Evolutionary conservation across 2,113 vertebrate species (phyloP).

Genomic region (Hippocampus abdominalis): DNA sequence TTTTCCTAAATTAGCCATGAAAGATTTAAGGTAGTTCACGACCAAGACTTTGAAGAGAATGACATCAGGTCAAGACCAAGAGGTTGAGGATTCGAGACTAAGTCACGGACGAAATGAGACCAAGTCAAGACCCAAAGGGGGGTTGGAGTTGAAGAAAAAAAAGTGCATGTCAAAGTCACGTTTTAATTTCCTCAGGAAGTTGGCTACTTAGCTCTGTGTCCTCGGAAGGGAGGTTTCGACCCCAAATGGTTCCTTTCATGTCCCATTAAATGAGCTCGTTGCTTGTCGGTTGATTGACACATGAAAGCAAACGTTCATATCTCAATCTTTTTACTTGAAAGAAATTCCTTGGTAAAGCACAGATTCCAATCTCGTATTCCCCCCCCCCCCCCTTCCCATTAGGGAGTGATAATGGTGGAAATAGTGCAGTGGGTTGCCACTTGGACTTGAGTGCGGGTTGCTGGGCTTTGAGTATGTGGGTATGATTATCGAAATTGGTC

Average conservation of each 20-base stretch:
- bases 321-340: conserved; percentile 1
- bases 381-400: neutral
- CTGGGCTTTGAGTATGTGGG: neutral
- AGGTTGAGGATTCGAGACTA: no score
- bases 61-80: no score
- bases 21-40: no score
- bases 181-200: neutral
- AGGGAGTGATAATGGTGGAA: neutral
- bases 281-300: neutral
- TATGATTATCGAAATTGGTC: neutral
- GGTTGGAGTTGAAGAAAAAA: neutral
- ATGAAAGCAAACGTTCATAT: conserved; percentile 5
- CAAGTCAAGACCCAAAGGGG: no score
- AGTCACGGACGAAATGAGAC: no score
- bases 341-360: conserved; percentile 4
- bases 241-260: neutral
- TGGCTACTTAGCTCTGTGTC: neutral
- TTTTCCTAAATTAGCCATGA: no score
- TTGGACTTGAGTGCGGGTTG: neutral
- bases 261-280: neutral
- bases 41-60: no score
- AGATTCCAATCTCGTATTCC: neutral
- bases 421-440: neutral
- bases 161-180: neutral
- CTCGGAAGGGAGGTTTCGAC: neutral